A percentile compares a stretch with the other conserved stretches of the same genome.
Evolutionary conservation across 2,888 invertebrate genomes (phyloP).

Genomic region (Blastobasis lacticolella): DNA sequence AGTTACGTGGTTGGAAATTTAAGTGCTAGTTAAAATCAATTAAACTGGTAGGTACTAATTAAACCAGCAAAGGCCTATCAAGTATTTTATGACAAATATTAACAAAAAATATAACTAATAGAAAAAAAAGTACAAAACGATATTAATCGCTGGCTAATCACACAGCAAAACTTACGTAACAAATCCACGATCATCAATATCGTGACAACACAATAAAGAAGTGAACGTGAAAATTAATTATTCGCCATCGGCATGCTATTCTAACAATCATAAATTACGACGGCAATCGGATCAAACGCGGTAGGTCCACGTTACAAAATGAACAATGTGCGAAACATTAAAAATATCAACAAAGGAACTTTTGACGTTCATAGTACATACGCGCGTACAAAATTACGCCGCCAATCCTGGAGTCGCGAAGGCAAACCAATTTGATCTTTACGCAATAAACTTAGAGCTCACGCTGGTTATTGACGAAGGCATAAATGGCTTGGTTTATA

Average conservation of each 20-base stretch:
- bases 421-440: conserved; percentile 25
- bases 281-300: conserved; percentile 69
- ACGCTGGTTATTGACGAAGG: conserved; percentile 13
- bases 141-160: neutral
- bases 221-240: conserved; percentile 69
- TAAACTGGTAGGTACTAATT: too few species aligned
- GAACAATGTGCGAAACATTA: conserved; percentile 74
- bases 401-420: conserved; percentile 3
- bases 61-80: too few species aligned
- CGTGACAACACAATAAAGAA: conserved; percentile 53
- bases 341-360: conserved; percentile 73
- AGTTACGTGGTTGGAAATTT: too few species aligned
- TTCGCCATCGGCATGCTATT: conserved; percentile 63
- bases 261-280: conserved; percentile 70
- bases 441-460: conserved; percentile 16
- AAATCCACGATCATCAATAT: conserved; percentile 41
- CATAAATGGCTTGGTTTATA: conserved; percentile 30
- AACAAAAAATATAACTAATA: too few species aligned
- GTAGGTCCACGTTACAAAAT: conserved; percentile 46
- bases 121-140: neutral
- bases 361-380: conserved; percentile 71
- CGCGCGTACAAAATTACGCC: conserved; percentile 28
- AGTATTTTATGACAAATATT: too few species aligned
- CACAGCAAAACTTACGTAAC: conserved; percentile 9
- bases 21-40: too few species aligned